Evolutionary conservation across 2,888 invertebrate genomes (phyloP).

Genomic region (Rosalia funebris): DNA sequence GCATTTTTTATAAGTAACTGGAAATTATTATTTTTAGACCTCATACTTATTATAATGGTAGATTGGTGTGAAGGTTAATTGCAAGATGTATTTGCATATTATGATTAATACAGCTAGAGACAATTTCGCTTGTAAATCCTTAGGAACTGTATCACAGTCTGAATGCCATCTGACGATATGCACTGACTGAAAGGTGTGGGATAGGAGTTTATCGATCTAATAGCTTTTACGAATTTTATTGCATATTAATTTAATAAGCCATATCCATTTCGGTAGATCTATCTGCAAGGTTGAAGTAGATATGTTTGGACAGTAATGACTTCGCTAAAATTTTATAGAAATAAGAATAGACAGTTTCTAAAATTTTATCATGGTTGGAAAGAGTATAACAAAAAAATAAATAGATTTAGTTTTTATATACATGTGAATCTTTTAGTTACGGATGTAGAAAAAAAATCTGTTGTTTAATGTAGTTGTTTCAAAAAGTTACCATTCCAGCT

Average conservation of each 20-base stretch:
- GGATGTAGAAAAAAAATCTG: no score
- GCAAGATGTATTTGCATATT: background rate
- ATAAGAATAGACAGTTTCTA: no score
- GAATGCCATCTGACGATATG: background rate
- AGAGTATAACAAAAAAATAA: no score
- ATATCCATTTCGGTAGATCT: background rate
- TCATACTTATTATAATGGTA: background rate
- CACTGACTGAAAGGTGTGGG: background rate
- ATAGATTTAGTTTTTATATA: no score
- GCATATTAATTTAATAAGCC: conserved; percentile 38
- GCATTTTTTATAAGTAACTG: background rate
- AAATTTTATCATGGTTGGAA: no score
- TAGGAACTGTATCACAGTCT: background rate
- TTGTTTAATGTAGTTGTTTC: no score
- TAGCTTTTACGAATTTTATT: conserved; percentile 30
- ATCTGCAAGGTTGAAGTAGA: no score
- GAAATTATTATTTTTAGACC: background rate
- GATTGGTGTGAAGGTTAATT: background rate
- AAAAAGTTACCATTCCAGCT: no score
- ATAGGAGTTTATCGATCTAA: background rate
- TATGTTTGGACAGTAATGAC: no score
- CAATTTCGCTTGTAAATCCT: background rate
- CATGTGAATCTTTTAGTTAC: no score
- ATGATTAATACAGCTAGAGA: background rate
- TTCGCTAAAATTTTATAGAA: no score